These are phyloP conservation scores for Mylabris sibirica DNA, from an alignment of 2,888 invertebrate species.

Conservation along the genomic window DNA sequence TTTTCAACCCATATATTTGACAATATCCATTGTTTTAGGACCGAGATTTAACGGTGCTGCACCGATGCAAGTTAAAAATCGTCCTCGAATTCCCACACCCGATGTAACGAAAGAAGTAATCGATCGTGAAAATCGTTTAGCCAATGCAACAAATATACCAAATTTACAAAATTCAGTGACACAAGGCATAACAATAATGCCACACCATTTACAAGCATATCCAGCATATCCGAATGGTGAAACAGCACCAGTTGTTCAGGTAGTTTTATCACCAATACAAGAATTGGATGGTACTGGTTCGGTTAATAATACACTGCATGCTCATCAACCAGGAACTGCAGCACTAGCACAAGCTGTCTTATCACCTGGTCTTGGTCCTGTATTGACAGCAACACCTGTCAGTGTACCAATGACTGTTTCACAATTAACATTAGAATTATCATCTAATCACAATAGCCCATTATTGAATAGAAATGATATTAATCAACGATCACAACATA, in stretches of 20 bases:
- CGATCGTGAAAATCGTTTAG: constrained; percentile 73
- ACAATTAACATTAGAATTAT: constrained; percentile 65
- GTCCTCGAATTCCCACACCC: constrained; percentile 89
- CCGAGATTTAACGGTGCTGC: constrained; percentile 76
- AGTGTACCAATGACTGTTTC: constrained; percentile 69
- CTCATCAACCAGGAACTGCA: constrained; percentile 75
- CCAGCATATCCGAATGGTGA: constrained; percentile 65
- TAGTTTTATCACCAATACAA: constrained; percentile 83
- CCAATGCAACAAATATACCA: constrained; percentile 54
- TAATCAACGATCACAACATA: constrained; percentile 40
- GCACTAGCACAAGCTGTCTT: constrained; percentile 82
- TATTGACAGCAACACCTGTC: constrained; percentile 61
- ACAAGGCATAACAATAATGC: constrained; percentile 72
- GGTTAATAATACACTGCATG: constrained; percentile 76
- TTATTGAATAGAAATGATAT: constrained; percentile 47
- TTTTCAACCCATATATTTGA: no score
- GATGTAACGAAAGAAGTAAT: constrained; percentile 84
- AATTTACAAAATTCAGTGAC: constrained; percentile 53
- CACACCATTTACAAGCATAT: constrained; percentile 66
- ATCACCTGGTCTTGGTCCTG: constrained; percentile 67
- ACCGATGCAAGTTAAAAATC: constrained; percentile 74
- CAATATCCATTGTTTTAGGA: constrained; percentile 52
- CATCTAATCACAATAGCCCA: constrained; percentile 64
- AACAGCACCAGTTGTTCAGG: constrained; percentile 74
- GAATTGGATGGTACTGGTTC: constrained; percentile 79